Evolutionary conservation across 1,140 invertebrate species (phyloP).

Genomic region (Macrotrachela quadricornifera): DNA sequence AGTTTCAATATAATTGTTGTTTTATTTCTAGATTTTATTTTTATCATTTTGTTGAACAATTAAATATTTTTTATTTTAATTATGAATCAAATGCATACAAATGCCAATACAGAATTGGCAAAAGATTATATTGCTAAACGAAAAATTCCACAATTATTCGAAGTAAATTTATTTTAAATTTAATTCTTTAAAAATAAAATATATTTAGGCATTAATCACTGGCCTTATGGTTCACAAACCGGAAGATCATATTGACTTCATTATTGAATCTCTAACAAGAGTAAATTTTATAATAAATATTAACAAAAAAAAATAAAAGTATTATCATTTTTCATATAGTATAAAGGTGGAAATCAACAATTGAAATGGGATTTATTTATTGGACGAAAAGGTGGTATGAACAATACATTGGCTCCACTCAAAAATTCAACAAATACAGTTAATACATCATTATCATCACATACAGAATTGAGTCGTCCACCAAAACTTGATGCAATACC

Average conservation of each 20-base stretch:
- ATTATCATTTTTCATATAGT: neutral
- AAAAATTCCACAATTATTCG: conserved; percentile 28
- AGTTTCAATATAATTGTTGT: no score
- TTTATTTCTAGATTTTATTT: no score
- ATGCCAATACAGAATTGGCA: conserved; percentile 9
- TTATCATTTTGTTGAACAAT: no score
- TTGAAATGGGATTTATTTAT: neutral
- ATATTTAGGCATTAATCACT: conserved; percentile 26
- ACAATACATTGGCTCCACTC: neutral
- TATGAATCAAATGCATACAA: no score
- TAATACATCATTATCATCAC: no score
- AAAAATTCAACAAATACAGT: no score
- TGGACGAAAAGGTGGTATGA: neutral
- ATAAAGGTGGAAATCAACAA: no score
- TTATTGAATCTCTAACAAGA: conserved; percentile 23
- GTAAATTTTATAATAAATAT: conserved; percentile 11
- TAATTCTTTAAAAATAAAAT: neutral
- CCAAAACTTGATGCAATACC: no score
- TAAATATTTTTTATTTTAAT: no score
- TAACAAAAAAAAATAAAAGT: neutral
- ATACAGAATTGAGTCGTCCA: no score
- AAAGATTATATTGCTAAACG: conserved; percentile 25
- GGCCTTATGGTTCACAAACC: conserved; percentile 29
- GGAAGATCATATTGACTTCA: conserved; percentile 24
- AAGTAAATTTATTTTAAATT: conserved; percentile 16